phyloP scores from a whole-genome alignment of 2,797 vertebrate genomes.

The Hypotaenidia philippensis region DNA sequence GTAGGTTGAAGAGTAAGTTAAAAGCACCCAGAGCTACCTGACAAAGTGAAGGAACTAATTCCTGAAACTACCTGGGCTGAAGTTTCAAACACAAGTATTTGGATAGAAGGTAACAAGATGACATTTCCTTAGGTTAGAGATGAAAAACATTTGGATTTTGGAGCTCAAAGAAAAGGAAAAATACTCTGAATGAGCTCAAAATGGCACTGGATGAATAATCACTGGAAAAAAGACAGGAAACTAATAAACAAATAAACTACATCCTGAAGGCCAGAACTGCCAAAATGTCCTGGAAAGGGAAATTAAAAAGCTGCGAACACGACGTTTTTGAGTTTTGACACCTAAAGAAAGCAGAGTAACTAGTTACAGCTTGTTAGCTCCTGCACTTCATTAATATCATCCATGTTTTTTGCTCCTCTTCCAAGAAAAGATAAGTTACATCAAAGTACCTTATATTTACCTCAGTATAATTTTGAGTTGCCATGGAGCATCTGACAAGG shows the following conservation, averaged over 20 bases:
- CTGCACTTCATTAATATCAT: background rate
- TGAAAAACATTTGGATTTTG: background rate
- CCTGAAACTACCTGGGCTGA: background rate
- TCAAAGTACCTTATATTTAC: background rate
- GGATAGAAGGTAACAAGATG: background rate
- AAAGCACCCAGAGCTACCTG: background rate
- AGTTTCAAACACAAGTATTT: background rate
- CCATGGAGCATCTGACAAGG: background rate
- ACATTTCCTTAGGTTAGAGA: background rate
- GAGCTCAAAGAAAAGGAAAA: background rate
- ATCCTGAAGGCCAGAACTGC: background rate
- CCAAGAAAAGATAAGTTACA: background rate
- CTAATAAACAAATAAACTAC: background rate
- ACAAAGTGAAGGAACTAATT: background rate
- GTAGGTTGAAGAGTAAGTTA: background rate
- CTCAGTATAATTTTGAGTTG: background rate
- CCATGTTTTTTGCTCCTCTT: background rate
- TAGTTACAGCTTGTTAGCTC: background rate
- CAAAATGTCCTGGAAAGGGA: background rate
- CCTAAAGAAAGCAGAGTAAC: background rate
- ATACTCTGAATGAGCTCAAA: background rate
- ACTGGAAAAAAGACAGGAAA: background rate
- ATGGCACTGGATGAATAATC: background rate
- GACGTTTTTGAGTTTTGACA: background rate
- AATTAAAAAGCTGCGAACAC: background rate